Percentiles rank a stretch among this genome's conserved stretches.
phyloP scores from a whole-genome alignment of 1,140 invertebrate species.

The Drosophila eugracilis region DNA sequence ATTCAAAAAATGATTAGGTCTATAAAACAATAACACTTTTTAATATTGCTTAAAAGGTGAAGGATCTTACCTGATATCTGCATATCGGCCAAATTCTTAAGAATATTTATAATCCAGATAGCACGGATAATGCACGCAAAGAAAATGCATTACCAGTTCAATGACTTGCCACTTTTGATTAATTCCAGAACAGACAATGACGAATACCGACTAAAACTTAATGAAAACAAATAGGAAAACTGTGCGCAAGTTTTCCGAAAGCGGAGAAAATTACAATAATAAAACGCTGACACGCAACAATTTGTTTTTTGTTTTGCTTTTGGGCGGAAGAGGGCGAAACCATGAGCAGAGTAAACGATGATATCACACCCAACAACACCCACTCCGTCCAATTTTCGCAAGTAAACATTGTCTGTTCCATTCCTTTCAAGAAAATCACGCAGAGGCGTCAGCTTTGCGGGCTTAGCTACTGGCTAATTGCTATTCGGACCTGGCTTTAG shows the following conservation, averaged over 20 bases:
- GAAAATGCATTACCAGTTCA: constrained; percentile 1
- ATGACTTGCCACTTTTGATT: constrained; percentile 8
- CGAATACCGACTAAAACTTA: constrained; percentile 10
- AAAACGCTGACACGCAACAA: constrained; percentile 56
- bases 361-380: constrained; percentile 54
- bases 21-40: too few relatives aligned
- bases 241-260: constrained; percentile 34
- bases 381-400: neutral
- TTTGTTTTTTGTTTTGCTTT: constrained; percentile 16
- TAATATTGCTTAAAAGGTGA: too few relatives aligned
- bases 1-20: too few relatives aligned
- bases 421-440: constrained; percentile 50
- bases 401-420: constrained; percentile 43
- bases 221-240: constrained; percentile 43
- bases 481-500: constrained; percentile 20
- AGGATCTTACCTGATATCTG: neutral
- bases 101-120: constrained; percentile 3
- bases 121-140: neutral
- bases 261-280: constrained; percentile 45
- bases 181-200: constrained; percentile 22
- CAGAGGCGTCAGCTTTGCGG: constrained; percentile 43
- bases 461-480: constrained; percentile 65
- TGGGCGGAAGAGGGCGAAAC: constrained; percentile 33
- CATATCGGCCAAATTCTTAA: constrained; percentile 8
- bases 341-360: constrained; percentile 58